Evolutionary conservation across 2,113 vertebrate genomes (phyloP).

Genomic region (Ciconia boyciana): DNA sequence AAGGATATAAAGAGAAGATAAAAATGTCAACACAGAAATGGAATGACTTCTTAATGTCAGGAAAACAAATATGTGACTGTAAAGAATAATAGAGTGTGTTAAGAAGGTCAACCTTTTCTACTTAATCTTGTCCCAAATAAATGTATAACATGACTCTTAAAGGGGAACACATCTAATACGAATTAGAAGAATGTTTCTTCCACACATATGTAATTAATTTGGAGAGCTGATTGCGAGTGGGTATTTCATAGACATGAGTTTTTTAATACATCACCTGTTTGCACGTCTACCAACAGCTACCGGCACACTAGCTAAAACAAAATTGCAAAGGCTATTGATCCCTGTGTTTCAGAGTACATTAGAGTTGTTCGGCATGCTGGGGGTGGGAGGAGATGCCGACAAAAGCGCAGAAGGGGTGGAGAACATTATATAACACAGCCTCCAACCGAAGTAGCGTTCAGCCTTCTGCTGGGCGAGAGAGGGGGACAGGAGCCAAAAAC

Average conservation of each 20-base stretch:
- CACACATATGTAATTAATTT: slow-evolving; percentile 27
- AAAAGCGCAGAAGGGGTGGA: slow-evolving; percentile 39
- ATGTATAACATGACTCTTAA: not conserved
- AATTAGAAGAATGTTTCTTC: not conserved
- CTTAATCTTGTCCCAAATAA: not conserved
- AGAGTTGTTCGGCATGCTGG: not conserved
- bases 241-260: not conserved
- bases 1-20: not conserved
- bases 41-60: not conserved
- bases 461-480: not conserved
- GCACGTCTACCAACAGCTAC: not conserved
- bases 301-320: not conserved
- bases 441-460: not conserved
- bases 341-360: not conserved
- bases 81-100: not conserved
- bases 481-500: slow-evolving; percentile 23
- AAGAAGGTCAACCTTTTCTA: not conserved
- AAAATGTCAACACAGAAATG: slow-evolving; percentile 9
- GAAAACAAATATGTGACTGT: not conserved
- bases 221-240: not conserved
- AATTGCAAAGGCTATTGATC: not conserved
- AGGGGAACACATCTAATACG: not conserved
- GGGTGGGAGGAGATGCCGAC: not conserved
- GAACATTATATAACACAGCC: not conserved
- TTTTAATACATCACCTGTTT: slow-evolving; percentile 18